Conservation (phyloP, 2,113 vertebrate genomes). For the Myrmophylax atrothorax region DNA sequence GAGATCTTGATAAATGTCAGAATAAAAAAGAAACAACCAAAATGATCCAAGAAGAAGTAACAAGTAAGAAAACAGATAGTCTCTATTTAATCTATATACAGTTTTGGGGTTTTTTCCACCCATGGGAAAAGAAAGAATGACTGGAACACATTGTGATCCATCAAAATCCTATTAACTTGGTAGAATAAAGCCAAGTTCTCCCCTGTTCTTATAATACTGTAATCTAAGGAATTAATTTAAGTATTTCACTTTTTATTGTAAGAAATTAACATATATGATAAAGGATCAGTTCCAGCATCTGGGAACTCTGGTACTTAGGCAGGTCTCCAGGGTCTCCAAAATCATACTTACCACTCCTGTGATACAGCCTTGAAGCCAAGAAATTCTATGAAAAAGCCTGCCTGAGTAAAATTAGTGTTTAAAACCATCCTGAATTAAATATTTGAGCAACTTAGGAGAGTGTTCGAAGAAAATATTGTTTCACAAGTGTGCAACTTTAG, state of each 20-base stretch:
- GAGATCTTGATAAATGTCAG: constrained; percentile 26
- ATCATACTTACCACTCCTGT: not conserved
- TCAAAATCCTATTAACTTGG: not conserved
- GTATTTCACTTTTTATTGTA: not conserved
- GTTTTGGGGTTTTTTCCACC: not conserved
- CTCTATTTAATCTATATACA: not conserved
- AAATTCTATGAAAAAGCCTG: not conserved
- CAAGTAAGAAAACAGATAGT: not conserved
- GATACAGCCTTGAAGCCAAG: not conserved
- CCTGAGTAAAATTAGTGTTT: not conserved
- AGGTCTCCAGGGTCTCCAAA: not conserved
- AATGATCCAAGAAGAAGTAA: not conserved
- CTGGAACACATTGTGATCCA: not conserved
- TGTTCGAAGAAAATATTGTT: not conserved
- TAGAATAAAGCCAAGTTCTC: not conserved
- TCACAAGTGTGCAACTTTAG: not conserved
- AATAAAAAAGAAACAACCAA: not conserved
- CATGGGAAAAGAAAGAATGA: not conserved
- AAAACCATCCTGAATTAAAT: not conserved
- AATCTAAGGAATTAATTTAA: constrained; percentile 29
- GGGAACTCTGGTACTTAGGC: not conserved
- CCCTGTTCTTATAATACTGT: constrained; percentile 12
- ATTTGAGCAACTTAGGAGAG: not conserved
- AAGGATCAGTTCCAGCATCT: not conserved
- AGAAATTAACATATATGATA: constrained; percentile 20